Evolutionary conservation across 2,888 invertebrate genomes (phyloP), one percentile per base, ranked within the genome.

Genomic region (Cheilosia vulpina): DNA sequence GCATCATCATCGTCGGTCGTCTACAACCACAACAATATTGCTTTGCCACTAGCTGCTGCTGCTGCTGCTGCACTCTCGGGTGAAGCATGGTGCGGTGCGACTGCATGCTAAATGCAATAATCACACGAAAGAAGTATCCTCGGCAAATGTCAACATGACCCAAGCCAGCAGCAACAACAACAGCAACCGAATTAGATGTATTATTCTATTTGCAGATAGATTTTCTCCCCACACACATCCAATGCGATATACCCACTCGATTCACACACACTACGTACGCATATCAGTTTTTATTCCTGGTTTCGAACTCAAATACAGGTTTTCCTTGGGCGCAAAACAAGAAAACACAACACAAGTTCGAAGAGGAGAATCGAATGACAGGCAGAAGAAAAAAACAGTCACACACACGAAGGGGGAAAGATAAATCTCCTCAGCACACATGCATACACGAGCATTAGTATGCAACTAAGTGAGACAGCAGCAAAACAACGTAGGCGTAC

Each of bases 401-500:
- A 38, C 43, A 58, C 58, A 45, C 11, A 34, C 31, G 45, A 55
- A 55, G 47, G 65, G 63, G 45, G 58, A 21, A 60, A 71, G 17
- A 47, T 47, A 19, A 19, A 53, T 53, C 13, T 15, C 58, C 43
- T 17, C 24, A 41, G 50, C 27, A 69, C 53, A 68, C 9, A 68
- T 13, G 63, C 7, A n/a, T 24, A 43, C 47, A 38, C 6, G 24
- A n/a, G 58, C 21, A 21, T 47, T 19, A 15, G n/a, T 21, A 27
- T 63, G 45, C 31, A 53, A 21, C 50, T 27, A 76, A 76, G 81
- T 68, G 85, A 85, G 85, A 85, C 21, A 81, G 76, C 60, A 85
- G 60, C 80, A 85, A 76, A 85, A 85, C 81, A 85, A 81, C 85
- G 85, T 85, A 85, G 85, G 85, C 77, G 85, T 81, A 77, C 85